Percentiles rank a stretch among this genome's conserved stretches.
phyloP scores from a whole-genome alignment of 2,797 vertebrate species.

The Gallinago stenura region DNA sequence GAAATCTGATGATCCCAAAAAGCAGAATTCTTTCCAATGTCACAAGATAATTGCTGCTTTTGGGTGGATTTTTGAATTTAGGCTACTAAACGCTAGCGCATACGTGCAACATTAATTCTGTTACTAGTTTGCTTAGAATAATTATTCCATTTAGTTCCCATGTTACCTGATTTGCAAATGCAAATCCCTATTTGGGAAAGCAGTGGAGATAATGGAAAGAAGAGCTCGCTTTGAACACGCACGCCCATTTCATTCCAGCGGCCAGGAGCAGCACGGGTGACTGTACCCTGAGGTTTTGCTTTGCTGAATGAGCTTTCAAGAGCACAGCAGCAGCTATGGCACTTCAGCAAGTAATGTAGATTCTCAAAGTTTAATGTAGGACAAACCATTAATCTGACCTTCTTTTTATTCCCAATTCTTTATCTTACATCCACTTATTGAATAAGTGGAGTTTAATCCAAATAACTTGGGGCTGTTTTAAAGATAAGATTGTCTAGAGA shows the following conservation, averaged over 20 bases:
- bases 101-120: not conserved
- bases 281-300: not conserved
- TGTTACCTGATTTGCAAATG: not conserved
- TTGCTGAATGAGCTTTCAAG: not conserved
- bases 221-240: not conserved
- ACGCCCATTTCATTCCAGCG: not conserved
- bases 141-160: not conserved
- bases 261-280: not conserved
- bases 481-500: not conserved
- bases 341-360: not conserved
- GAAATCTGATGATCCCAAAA: not conserved
- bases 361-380: not conserved
- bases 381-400: not conserved
- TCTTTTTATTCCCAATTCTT: not conserved
- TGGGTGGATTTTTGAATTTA: not conserved
- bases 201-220: not conserved
- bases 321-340: not conserved
- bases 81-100: not conserved
- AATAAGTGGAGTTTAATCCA: not conserved
- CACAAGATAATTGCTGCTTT: not conserved
- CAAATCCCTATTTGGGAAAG: not conserved
- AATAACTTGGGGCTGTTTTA: not conserved
- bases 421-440: not conserved
- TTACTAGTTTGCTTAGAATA: not conserved
- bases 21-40: not conserved